phyloP scores from a whole-genome alignment of 2,113 vertebrate species.

The Haplotaxodon microlepis region DNA sequence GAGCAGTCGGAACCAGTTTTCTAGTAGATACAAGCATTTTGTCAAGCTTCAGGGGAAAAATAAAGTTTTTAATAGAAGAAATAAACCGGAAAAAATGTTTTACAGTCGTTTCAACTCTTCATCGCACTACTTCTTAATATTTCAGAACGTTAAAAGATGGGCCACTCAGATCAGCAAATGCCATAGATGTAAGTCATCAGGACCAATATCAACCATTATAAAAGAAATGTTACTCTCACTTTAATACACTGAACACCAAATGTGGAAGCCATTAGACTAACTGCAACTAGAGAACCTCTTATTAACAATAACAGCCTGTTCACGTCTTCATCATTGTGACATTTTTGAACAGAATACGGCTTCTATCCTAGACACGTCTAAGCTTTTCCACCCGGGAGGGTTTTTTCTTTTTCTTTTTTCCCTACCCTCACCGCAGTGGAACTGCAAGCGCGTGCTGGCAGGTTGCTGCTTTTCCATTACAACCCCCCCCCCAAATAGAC shows the following conservation, averaged over 20 bases:
- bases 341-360: slow-evolving; percentile 37
- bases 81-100: not conserved
- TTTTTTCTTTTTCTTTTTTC: not conserved
- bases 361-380: slow-evolving; percentile 49
- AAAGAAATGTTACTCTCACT: not conserved
- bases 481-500: not conserved
- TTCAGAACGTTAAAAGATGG: not conserved
- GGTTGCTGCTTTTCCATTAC: slow-evolving; percentile 59
- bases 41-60: not conserved
- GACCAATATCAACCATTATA: not conserved
- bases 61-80: not conserved
- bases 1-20: slow-evolving; percentile 3
- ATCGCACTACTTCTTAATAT: not conserved
- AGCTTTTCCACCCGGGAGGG: slow-evolving; percentile 60
- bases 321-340: not conserved
- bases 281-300: not conserved
- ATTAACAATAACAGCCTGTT: not conserved
- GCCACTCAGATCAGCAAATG: not conserved
- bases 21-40: not conserved
- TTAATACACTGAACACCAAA: not conserved
- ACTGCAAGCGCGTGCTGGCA: slow-evolving; percentile 44
- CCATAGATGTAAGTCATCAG: not conserved
- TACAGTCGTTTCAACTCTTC: not conserved
- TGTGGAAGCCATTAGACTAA: not conserved
- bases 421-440: slow-evolving; percentile 53